A percentile compares a stretch with the other conserved stretches of the same genome.
Conservation (phyloP, 2,797 vertebrate genomes). For the Halcyon smyrnensis region DNA sequence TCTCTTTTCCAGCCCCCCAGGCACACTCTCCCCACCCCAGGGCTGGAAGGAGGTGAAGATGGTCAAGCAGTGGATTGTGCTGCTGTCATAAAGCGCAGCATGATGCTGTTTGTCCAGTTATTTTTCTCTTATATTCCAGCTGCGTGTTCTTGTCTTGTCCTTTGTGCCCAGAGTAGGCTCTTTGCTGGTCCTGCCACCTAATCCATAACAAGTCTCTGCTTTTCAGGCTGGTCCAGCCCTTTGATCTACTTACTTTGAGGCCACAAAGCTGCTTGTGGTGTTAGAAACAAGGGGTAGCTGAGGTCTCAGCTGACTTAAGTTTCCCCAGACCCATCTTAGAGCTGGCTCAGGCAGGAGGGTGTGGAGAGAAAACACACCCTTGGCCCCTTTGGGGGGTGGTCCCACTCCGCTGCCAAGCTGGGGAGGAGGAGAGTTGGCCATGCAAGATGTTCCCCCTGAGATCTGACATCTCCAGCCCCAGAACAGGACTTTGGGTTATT, state of each 20-base stretch:
- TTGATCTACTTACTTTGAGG: background rate
- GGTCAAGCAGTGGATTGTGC: background rate
- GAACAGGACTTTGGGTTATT: background rate
- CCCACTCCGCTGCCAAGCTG: background rate
- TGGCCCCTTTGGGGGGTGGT: no score
- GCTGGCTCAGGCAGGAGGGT: background rate
- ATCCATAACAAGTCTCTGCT: background rate
- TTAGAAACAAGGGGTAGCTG: background rate
- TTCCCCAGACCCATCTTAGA: background rate
- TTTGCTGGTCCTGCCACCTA: background rate
- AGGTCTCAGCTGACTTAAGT: fast-evolving
- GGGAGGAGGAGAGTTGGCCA: fast-evolving
- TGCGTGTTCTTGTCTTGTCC: fast-evolving
- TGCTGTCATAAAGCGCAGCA: background rate
- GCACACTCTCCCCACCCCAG: fast-evolving
- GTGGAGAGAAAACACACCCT: background rate
- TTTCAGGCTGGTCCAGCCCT: background rate
- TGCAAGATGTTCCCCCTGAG: background rate
- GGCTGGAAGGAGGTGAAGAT: background rate
- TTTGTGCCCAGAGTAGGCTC: background rate
- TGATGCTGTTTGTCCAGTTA: background rate
- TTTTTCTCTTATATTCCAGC: background rate
- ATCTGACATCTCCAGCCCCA: background rate
- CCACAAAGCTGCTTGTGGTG: background rate
- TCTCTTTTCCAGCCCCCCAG: background rate